Evolutionary conservation across 2,113 vertebrate genomes (phyloP).

Genomic region (Chitala chitala): DNA sequence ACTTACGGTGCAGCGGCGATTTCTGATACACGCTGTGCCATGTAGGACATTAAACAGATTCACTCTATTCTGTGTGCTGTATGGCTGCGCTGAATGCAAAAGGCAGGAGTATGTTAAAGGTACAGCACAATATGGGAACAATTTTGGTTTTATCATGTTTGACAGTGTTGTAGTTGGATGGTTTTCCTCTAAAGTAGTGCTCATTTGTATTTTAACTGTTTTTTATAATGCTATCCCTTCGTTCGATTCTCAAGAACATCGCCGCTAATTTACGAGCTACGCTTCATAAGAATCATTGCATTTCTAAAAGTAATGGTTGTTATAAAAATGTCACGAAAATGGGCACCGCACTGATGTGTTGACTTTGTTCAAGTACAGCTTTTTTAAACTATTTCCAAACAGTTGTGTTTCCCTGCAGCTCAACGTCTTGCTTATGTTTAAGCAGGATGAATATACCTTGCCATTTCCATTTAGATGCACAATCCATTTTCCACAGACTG

Average conservation of each 20-base stretch:
- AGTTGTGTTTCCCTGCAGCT: not conserved
- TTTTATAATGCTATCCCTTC: too few relatives aligned
- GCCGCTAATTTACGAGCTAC: too few relatives aligned
- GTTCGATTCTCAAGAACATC: too few relatives aligned
- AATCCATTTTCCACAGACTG: not conserved
- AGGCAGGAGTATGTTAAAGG: not conserved
- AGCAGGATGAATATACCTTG: not conserved
- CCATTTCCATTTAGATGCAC: not conserved
- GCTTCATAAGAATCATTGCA: too few relatives aligned
- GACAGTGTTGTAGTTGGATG: not conserved
- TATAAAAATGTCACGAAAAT: too few relatives aligned
- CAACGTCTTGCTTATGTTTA: not conserved
- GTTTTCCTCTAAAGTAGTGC: too few relatives aligned
- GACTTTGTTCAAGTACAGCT: too few relatives aligned
- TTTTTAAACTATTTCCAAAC: not conserved
- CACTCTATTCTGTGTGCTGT: not conserved
- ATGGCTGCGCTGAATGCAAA: not conserved
- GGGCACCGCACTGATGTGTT: too few relatives aligned
- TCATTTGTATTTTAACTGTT: too few relatives aligned
- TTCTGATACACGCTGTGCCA: not conserved
- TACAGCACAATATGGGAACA: not conserved
- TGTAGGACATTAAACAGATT: not conserved
- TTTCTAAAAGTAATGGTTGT: too few relatives aligned
- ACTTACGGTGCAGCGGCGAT: not conserved
- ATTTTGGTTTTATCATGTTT: not conserved